phyloP scores from a whole-genome alignment of 1,140 invertebrate species.

The Ganaspis sp. region DNA sequence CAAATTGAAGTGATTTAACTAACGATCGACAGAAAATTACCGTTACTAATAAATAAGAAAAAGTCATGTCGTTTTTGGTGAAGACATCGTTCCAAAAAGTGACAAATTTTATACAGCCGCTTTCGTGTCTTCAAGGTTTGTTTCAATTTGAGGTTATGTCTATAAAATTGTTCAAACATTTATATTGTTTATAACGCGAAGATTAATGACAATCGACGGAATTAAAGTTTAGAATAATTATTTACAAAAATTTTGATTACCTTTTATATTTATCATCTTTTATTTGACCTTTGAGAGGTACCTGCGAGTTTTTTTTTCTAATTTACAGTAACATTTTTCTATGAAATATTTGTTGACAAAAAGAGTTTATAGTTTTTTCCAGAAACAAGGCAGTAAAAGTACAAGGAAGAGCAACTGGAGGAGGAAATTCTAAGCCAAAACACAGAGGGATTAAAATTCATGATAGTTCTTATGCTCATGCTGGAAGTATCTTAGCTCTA shows the following conservation, averaged over 20 bases:
- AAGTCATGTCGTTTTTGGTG: background rate
- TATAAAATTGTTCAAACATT: conserved; percentile 20
- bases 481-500: conserved; percentile 82
- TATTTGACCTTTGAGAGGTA: too few species aligned
- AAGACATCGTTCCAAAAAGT: background rate
- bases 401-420: conserved; percentile 80
- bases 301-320: too few species aligned
- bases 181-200: background rate
- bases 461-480: conserved; percentile 80
- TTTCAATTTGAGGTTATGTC: conserved; percentile 13
- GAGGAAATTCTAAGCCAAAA: conserved; percentile 81
- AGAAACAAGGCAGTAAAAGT: conserved; percentile 83
- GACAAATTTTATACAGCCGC: background rate
- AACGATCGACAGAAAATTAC: too few species aligned
- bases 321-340: conserved; percentile 65
- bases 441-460: conserved; percentile 83
- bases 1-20: too few species aligned
- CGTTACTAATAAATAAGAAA: background rate
- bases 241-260: too few species aligned
- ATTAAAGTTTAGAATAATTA: too few species aligned
- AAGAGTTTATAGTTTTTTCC: too few species aligned
- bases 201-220: too few species aligned
- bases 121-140: background rate
- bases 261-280: too few species aligned
- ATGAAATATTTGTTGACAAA: too few species aligned